These are phyloP conservation scores for Sminthurinus signatus DNA, from an alignment of 1,140 invertebrate genomes.

Conservation along the genomic window DNA sequence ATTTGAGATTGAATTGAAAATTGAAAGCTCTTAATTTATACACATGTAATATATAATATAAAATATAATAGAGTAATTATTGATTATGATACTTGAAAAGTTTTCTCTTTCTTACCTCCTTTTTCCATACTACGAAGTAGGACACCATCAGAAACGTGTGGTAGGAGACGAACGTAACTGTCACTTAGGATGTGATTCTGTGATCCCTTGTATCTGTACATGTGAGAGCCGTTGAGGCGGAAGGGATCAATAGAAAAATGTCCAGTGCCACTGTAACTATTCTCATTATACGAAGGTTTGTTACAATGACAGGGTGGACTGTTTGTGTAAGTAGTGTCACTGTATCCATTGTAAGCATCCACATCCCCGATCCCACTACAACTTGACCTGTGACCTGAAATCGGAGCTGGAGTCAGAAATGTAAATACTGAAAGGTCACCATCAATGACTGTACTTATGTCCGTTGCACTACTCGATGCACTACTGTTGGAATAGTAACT, in stretches of 20 bases:
- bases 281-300: not conserved
- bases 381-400: not conserved
- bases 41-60: too few relatives aligned
- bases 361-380: not conserved
- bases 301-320: not conserved
- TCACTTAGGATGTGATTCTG: slow-evolving; percentile 16
- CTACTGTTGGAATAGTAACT: slow-evolving; percentile 22
- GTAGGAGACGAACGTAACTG: slow-evolving; percentile 4
- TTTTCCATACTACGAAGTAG: slow-evolving; percentile 29
- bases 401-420: slow-evolving; percentile 13
- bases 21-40: too few relatives aligned
- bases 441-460: slow-evolving; percentile 30
- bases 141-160: slow-evolving; percentile 15
- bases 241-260: slow-evolving; percentile 6
- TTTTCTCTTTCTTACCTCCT: slow-evolving; percentile 28
- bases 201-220: slow-evolving; percentile 16
- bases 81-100: too few relatives aligned
- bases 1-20: too few relatives aligned
- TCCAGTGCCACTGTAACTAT: not conserved
- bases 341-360: not conserved
- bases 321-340: too few relatives aligned
- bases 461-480: slow-evolving; percentile 27
- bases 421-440: slow-evolving; percentile 26
- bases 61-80: too few relatives aligned
- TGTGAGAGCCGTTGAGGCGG: not conserved